Percentiles rank a stretch among this genome's conserved stretches.
These are phyloP conservation scores for Schizopygopsis pylzovi DNA, from an alignment of 2,797 vertebrate genomes.

Conservation along the genomic window DNA sequence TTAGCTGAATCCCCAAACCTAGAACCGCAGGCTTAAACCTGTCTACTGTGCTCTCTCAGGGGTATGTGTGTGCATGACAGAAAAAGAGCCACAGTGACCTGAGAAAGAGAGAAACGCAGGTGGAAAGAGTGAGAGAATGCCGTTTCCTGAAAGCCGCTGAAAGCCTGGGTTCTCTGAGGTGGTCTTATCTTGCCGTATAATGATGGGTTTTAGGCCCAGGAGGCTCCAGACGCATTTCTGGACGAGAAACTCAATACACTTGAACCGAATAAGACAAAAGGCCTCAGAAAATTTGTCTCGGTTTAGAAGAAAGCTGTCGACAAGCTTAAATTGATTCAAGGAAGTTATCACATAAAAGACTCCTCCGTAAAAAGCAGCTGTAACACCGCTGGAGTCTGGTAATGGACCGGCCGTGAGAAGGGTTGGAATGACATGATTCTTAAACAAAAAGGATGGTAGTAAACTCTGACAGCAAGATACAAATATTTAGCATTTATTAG, in stretches of 20 bases:
- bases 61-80: conserved; percentile 6
- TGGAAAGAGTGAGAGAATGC: background rate
- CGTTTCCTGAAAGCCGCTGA: conserved; percentile 6
- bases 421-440: background rate
- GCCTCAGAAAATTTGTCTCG: background rate
- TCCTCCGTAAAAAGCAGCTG: background rate
- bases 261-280: conserved; percentile 13
- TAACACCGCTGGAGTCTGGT: background rate
- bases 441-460: conserved; percentile 11
- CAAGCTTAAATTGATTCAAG: conserved; percentile 3
- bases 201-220: conserved; percentile 20
- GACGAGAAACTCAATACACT: conserved; percentile 17
- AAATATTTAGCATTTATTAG: conserved; percentile 74
- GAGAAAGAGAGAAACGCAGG: conserved; percentile 16
- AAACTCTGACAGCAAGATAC: conserved; percentile 52
- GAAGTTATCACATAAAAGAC: conserved; percentile 1
- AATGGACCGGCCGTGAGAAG: background rate
- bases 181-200: conserved; percentile 26
- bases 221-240: background rate
- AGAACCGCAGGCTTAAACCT: conserved; percentile 56
- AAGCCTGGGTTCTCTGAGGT: conserved; percentile 35
- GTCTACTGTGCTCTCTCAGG: conserved; percentile 41
- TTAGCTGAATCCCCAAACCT: conserved; percentile 58
- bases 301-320: background rate
- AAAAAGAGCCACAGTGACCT: conserved; percentile 31